Base-by-base conservation (phyloP, 2,113 vertebrate species). In the Elephantulus edwardii region DNA sequence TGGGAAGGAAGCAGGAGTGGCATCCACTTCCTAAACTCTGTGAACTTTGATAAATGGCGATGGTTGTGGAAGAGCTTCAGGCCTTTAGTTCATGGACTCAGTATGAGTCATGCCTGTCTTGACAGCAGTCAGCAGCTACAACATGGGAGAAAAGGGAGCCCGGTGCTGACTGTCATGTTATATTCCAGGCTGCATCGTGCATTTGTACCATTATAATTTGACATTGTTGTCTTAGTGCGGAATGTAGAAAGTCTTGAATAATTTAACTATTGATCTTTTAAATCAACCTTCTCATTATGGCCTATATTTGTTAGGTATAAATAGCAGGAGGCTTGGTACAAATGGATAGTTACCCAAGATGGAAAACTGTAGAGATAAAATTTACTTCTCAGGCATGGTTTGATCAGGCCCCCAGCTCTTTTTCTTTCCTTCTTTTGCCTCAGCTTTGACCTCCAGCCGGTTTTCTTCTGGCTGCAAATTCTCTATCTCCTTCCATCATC, bases 151-250 rank as follows among this genome's bases (percentile, higher is more conserved):
- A 74, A 35, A 17, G 28, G 33, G 72, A 66, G 33, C 20, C 10
- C 8, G 58, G 87, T 88, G 28, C 75, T 86, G 94, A 58, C 6
- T 86, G 94, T 62, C 6, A 9, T 42, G 86, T 35, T 58, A 5
- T 50, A 60, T 56, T 52, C 44, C 26, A 78, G 17, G 40, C 80
- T 3, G 20, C 22, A 4, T 19, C 86, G 62, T 28, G 80, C 64
- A 93, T 89, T 86, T 86, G 70, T 93, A 87, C 86, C 56, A 84
- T 93, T 86, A 33, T 88, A 78, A 86, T 82, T 78, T 86, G 83
- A 94, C 86, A 66, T 86, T 85, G 91, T 89, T 19, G 0, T 78
- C 62, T 84, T 20, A 75, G 42, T 92, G 93, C 91, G 81, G 54
- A 79, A 91, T 90, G 75, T 77, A 50, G 80, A 84, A 88, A 56